phyloP scores from a whole-genome alignment of 2,113 vertebrate genomes.

The Orycteropus afer region DNA sequence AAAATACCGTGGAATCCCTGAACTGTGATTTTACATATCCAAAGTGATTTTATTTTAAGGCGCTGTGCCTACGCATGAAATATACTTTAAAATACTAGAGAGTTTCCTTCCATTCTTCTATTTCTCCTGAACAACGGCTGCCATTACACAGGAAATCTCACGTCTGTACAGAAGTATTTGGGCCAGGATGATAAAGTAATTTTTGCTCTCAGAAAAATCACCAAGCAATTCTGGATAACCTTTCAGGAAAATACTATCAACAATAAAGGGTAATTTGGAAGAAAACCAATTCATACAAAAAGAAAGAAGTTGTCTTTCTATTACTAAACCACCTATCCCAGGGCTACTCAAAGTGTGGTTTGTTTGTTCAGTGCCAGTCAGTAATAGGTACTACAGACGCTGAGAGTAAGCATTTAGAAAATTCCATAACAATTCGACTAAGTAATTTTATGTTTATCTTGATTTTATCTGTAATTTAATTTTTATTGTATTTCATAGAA shows the following conservation, averaged over 20 bases:
- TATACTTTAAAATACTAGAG: neutral
- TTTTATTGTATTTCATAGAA: neutral
- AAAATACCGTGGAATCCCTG: neutral
- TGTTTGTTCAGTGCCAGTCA: neutral
- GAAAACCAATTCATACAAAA: neutral
- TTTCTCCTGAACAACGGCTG: neutral
- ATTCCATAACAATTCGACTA: neutral
- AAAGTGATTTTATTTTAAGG: neutral
- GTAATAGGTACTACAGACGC: neutral
- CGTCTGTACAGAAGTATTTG: neutral
- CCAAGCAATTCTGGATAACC: neutral
- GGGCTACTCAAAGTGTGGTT: neutral
- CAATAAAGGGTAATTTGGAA: neutral
- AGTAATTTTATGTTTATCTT: neutral
- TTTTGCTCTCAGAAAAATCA: neutral
- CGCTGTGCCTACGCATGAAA: neutral
- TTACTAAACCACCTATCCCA: neutral
- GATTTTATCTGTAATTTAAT: neutral
- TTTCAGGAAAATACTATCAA: neutral
- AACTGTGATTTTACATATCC: neutral
- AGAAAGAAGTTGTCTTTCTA: neutral
- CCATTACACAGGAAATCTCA: neutral
- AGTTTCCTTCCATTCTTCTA: neutral
- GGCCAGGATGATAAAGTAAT: neutral
- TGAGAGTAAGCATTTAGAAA: neutral